Conservation (phyloP, 2,888 invertebrate species). For the Cantharis nigra region DNA sequence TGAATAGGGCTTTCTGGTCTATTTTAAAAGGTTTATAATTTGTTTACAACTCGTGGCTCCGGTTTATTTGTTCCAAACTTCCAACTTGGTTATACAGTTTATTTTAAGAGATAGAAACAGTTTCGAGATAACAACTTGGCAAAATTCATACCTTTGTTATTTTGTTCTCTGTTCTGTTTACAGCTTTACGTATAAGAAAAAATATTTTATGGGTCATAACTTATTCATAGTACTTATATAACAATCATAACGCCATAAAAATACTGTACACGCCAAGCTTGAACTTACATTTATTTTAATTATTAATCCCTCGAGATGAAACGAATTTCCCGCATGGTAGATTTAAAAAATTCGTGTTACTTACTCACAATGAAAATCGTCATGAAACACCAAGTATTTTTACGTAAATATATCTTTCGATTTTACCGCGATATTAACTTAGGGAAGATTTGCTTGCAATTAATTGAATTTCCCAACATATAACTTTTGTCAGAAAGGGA, state of each 20-base stretch:
- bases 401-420: background rate
- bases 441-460: background rate
- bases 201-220: background rate
- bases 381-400: too few relatives aligned
- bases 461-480: background rate
- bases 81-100: background rate
- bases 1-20: background rate
- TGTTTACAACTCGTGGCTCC: background rate
- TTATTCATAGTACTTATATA: background rate
- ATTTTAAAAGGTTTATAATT: background rate
- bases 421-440: background rate
- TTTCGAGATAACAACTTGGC: background rate
- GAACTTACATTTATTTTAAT: background rate
- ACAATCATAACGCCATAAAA: too few relatives aligned
- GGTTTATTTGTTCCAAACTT: background rate
- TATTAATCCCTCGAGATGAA: background rate
- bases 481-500: background rate
- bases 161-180: background rate
- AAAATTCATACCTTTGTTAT: background rate
- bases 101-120: background rate
- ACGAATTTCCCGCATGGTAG: background rate
- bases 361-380: too few relatives aligned
- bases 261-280: background rate
- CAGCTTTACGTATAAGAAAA: too few relatives aligned
- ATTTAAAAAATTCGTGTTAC: background rate